Evolutionary conservation across 2,797 vertebrate genomes (phyloP).

Genomic region (Champsocephalus gunnari): DNA sequence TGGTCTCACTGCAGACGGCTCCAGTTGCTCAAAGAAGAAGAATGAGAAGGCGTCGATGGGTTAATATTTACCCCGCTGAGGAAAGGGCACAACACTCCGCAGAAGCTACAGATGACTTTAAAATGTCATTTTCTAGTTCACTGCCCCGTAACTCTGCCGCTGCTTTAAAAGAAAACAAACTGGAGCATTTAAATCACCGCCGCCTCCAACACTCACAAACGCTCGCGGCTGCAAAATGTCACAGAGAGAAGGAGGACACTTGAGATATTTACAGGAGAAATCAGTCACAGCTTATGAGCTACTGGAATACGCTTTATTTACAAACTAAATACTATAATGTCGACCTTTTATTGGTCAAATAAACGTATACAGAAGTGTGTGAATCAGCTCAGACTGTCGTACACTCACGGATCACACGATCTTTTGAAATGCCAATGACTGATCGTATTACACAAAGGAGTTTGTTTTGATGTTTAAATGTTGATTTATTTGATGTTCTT

Average conservation of each 20-base stretch:
- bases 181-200: constrained; percentile 79
- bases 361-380: not conserved
- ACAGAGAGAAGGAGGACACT: constrained; percentile 42
- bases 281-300: not conserved
- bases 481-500: too few species aligned
- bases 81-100: constrained; percentile 76
- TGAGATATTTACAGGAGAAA: constrained; percentile 40
- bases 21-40: constrained; percentile 2
- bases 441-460: too few species aligned
- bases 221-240: constrained; percentile 61
- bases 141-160: constrained; percentile 82
- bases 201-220: constrained; percentile 29
- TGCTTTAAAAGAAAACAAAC: constrained; percentile 82
- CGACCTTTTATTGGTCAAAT: not conserved
- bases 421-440: too few species aligned
- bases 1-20: not conserved
- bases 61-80: constrained; percentile 77
- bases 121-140: constrained; percentile 91
- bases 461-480: too few species aligned
- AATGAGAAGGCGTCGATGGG: constrained; percentile 6
- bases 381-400: not conserved
- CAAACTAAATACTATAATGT: not conserved
- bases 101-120: constrained; percentile 75
- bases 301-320: not conserved
- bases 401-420: too few species aligned